Conservation (phyloP, 2,888 invertebrate genomes). For the Parelbella ahira region DNA sequence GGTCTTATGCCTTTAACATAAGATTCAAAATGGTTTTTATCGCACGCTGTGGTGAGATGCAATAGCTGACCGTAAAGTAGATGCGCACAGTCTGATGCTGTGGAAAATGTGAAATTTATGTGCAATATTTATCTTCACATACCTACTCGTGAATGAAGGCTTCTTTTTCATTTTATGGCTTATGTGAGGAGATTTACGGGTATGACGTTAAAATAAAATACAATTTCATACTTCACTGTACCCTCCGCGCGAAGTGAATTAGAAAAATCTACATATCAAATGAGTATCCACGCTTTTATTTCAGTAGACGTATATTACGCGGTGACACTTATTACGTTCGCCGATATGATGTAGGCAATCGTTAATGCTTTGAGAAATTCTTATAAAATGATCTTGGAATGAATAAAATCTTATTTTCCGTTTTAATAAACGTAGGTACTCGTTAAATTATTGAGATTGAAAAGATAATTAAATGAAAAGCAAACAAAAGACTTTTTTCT, state of each 20-base stretch:
- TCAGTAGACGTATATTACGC: conserved; percentile 52
- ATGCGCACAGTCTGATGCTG: conserved; percentile 37
- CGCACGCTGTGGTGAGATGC: conserved; percentile 2
- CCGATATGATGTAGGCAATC: too few species aligned
- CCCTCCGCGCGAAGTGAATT: conserved; percentile 54
- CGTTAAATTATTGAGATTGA: too few species aligned
- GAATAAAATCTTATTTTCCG: too few species aligned
- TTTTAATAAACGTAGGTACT: too few species aligned
- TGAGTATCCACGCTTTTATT: conserved; percentile 46
- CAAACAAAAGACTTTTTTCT: too few species aligned
- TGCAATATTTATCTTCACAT: conserved; percentile 42
- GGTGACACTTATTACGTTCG: conserved; percentile 51
- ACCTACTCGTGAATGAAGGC: conserved; percentile 50
- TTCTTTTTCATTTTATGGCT: conserved; percentile 56
- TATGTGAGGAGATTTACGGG: conserved; percentile 63
- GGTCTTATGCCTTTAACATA: conserved; percentile 2
- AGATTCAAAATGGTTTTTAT: conserved; percentile 10
- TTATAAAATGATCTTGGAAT: too few species aligned
- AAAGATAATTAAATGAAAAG: too few species aligned
- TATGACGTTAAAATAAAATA: conserved; percentile 67
- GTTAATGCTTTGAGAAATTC: too few species aligned
- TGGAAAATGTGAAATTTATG: conserved; percentile 56
- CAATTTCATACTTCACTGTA: conserved; percentile 60
- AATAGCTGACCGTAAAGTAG: conserved; percentile 27
- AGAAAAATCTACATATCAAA: conserved; percentile 63